phyloP scores from a whole-genome alignment of 2,888 invertebrate genomes.

The Noctua janthe region DNA sequence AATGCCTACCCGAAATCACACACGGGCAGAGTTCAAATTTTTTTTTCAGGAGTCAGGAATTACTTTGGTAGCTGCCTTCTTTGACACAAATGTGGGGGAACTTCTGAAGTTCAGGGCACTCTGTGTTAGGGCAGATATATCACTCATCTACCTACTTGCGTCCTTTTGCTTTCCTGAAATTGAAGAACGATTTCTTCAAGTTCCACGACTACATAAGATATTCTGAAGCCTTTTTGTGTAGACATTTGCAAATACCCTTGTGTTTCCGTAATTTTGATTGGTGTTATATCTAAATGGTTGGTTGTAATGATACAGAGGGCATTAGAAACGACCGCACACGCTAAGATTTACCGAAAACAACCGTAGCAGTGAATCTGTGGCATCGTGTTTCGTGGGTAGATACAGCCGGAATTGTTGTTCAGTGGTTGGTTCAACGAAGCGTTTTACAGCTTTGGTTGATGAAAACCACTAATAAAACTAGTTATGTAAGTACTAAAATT shows the following conservation, averaged over 20 bases:
- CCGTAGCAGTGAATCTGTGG: not conserved
- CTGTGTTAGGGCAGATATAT: not conserved
- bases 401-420: not conserved
- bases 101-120: not conserved
- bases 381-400: not conserved
- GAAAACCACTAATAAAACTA: not conserved
- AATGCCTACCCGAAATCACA: not conserved
- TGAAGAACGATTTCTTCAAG: not conserved
- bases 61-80: not conserved
- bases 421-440: not conserved
- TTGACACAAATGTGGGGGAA: not conserved
- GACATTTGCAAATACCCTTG: not conserved
- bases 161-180: not conserved
- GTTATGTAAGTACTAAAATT: not conserved
- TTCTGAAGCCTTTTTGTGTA: not conserved
- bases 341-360: slow-evolving; percentile 10
- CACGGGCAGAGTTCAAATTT: not conserved
- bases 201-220: not conserved
- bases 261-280: not conserved
- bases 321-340: slow-evolving; percentile 8
- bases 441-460: not conserved
- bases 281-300: not conserved
- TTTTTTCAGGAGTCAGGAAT: too few relatives aligned
- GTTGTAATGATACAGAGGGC: not conserved
- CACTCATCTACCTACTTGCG: not conserved